These are phyloP conservation scores for Silurus lanzhouensis DNA, from an alignment of 2,797 vertebrate species.

Conservation along the genomic window DNA sequence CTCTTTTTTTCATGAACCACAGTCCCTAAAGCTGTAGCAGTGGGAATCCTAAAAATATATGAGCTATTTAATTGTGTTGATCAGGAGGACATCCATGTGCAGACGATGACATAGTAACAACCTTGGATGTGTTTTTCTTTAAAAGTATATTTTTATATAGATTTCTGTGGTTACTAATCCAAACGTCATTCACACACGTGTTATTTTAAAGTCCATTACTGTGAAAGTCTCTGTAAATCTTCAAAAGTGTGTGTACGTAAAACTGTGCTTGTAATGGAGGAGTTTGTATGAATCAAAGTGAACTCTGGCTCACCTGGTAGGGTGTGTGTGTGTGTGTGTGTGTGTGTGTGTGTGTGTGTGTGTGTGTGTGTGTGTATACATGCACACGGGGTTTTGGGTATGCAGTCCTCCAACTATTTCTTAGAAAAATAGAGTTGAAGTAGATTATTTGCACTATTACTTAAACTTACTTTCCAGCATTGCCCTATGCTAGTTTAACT, in stretches of 20 bases:
- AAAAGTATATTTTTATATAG: conserved; percentile 57
- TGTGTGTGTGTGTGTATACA: conserved; percentile 47
- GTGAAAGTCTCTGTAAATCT: conserved; percentile 36
- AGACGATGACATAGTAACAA: conserved; percentile 42
- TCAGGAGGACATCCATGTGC: conserved; percentile 52
- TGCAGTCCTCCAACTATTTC: conserved; percentile 29
- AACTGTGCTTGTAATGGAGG: not conserved
- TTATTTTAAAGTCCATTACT: conserved; percentile 28
- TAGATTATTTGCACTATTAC: not conserved
- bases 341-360: conserved; percentile 18
- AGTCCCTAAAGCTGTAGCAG: conserved; percentile 31
- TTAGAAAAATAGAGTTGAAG: conserved; percentile 6
- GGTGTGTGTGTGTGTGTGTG: not conserved
- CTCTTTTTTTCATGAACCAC: conserved; percentile 26
- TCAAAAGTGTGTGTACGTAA: conserved; percentile 26
- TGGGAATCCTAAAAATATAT: conserved; percentile 59
- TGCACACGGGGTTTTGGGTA: conserved; percentile 24
- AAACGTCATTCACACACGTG: conserved; percentile 58
- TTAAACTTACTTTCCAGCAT: not conserved
- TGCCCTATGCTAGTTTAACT: not conserved
- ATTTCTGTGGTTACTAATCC: conserved; percentile 58
- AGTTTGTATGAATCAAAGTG: conserved; percentile 16
- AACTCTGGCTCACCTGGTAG: conserved; percentile 18
- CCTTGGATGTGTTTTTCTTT: conserved; percentile 47
- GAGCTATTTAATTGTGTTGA: conserved; percentile 56